Base-by-base conservation (phyloP, 2,797 vertebrate genomes). In the Fistularia commersonii region DNA sequence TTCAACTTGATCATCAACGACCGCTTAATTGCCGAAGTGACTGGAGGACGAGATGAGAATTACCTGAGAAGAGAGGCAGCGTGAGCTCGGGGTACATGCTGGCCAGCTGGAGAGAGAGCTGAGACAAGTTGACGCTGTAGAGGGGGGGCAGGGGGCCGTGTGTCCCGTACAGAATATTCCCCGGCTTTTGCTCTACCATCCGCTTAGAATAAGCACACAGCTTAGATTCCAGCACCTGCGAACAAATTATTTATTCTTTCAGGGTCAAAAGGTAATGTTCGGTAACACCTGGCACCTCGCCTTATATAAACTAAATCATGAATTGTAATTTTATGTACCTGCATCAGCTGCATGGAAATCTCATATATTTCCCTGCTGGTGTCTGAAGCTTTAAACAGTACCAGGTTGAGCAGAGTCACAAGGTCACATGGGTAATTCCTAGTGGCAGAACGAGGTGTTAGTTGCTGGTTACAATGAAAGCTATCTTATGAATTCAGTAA, bases 321-420 rank as follows among this genome's bases (percentile, higher is more conserved):
- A 11, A 41, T 41, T 9, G 2, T n/a, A 2, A 6, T 14, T 38
- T 58, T 14, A 49, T 82, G 1, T 90, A 92, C 97, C 94, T 99
- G 97, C 95, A 99, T 98, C 61, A 99, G 91, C 86, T 99, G 97
- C 94, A 98, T 98, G 66, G 97, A 97, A 74, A 99, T 97, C 85
- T 99, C 97, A 74, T 99, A 99, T 66, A 98, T 97, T 75, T 99
- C 97, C 74, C 97, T 90, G 91, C 92, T 97, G 69, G 95, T 98
- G 80, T 99, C 96, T 66, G 97, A 99, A 9, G 97, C 94, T 72
- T 99, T 99, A 87, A 99, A 99, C 11, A 99, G 86, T 55, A 99
- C 96, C 59, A 99, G 87, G 81, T 99, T 99, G 78, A 99, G 87
- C 80, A 99, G 81, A 0, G 94, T 99, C 80, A 99, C 96, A 6